phyloP scores from a whole-genome alignment of 2,797 vertebrate species.

The Myotis vivesi region DNA sequence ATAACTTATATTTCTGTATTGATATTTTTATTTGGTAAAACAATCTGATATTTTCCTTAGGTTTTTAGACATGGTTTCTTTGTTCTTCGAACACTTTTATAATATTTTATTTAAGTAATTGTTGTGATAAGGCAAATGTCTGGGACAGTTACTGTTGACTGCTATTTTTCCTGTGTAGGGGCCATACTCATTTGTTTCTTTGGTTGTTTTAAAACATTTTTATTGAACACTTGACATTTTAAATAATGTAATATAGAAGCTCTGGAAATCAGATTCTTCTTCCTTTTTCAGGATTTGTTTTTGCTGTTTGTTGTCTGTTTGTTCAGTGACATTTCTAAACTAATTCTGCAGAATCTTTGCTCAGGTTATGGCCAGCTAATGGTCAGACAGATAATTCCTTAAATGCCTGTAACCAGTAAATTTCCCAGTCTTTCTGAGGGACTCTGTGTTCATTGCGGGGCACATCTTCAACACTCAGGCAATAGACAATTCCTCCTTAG shows the following conservation, averaged over 20 bases:
- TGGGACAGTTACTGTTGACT: not conserved
- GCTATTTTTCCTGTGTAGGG: not conserved
- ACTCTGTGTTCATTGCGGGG: not conserved
- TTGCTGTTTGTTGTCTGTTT: not conserved
- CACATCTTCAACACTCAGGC: not conserved
- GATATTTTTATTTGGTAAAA: slow-evolving; percentile 25
- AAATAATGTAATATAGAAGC: not conserved
- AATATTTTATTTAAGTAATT: not conserved
- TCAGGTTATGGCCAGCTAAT: not conserved
- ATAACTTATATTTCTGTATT: not conserved
- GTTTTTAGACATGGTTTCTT: not conserved
- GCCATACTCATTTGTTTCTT: not conserved
- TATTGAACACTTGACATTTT: not conserved
- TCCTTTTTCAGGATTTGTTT: not conserved
- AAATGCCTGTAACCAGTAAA: not conserved
- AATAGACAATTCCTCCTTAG: not conserved
- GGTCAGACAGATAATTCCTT: not conserved
- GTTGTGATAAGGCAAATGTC: not conserved
- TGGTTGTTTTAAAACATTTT: not conserved
- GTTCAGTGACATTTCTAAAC: not conserved
- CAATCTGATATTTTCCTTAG: not conserved
- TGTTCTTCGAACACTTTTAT: not conserved
- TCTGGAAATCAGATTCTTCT: not conserved
- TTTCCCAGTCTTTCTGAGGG: not conserved
- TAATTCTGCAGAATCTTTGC: not conserved